Evolutionary conservation across 2,113 vertebrate species (phyloP), one percentile per base, ranked within the genome.

Genomic region (Osmerus eperlanus): DNA sequence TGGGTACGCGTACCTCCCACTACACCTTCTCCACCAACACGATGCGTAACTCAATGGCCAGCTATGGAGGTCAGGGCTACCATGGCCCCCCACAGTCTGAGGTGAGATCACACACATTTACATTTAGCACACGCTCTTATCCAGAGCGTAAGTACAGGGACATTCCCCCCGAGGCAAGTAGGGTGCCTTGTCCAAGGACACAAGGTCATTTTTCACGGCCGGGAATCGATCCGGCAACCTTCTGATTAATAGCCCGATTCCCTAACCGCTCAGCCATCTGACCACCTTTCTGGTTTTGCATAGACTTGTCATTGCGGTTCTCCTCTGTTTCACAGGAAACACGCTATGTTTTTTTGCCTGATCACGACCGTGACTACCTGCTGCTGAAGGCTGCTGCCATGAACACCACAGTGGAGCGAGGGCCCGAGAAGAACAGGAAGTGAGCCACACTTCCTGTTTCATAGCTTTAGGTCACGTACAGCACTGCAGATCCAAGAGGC

Each of bases 21-120:
- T 95, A 93, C 80, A 91, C 84, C 0, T 95, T 95, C 84, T 94
- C 93, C 76, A 92, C 93, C 58, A 95, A 94, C 83, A 94, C 94
- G 0, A 3, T 95, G 70, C 80, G 81, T 72, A 94, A 95, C 86
- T 93, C 93, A 3, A 77, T 94, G 41, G 5, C 3, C 41, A 86
- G 65, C 59, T 95, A 95, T 32, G 19, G 62, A 0, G 0, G 12
- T 0, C 2, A 2, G 0, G 94, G 94, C 0, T 95, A 86, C 76
- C 52, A 0, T 14, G 74, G 85, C 0, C 88, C 89, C 0, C 93
- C 94, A 0, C 0, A 56, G 32, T 84, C 86, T 1, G 16, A 78
- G 74, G 91, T 94, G 28, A 85, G 76, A 13, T 65, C 32, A 16
- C 16, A 16, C 2, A 12, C 23, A 23, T 23, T 23, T 23, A 23